Percentiles rank a stretch among this genome's conserved stretches.
Conservation (phyloP, 2,888 invertebrate species). For the Diogma glabrata region DNA sequence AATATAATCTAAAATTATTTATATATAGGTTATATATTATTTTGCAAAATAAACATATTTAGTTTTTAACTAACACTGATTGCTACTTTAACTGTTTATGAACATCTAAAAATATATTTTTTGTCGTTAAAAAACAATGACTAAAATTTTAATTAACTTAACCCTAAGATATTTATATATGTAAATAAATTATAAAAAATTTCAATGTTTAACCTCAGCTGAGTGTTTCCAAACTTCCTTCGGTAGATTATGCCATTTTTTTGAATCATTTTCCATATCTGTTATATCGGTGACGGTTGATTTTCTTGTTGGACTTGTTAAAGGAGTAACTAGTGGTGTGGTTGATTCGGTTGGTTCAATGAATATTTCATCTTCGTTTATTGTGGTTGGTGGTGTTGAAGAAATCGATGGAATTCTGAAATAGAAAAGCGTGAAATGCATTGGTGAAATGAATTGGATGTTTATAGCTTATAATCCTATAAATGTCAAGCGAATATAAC, state of each 20-base stretch:
- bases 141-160: too few relatives aligned
- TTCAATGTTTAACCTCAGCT: conserved; percentile 46
- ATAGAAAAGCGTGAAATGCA: conserved; percentile 9
- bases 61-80: too few relatives aligned
- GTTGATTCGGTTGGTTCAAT: conserved; percentile 4
- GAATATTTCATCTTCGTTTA: conserved; percentile 7
- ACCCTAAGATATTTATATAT: too few relatives aligned
- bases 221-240: conserved; percentile 72
- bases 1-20: too few relatives aligned
- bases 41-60: too few relatives aligned
- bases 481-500: too few relatives aligned
- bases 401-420: not conserved
- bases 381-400: not conserved
- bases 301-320: conserved; percentile 14
- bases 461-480: too few relatives aligned
- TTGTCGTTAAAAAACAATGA: too few relatives aligned
- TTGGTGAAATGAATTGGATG: conserved; percentile 17
- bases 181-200: not conserved
- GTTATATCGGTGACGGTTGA: conserved; percentile 1
- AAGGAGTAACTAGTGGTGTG: not conserved
- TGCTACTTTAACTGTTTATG: too few relatives aligned
- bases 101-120: too few relatives aligned
- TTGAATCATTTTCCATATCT: conserved; percentile 12
- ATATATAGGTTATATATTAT: too few relatives aligned
- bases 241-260: conserved; percentile 61